Evolutionary conservation across 2,888 invertebrate species (phyloP).

Genomic region (Melieria crassipennis): DNA sequence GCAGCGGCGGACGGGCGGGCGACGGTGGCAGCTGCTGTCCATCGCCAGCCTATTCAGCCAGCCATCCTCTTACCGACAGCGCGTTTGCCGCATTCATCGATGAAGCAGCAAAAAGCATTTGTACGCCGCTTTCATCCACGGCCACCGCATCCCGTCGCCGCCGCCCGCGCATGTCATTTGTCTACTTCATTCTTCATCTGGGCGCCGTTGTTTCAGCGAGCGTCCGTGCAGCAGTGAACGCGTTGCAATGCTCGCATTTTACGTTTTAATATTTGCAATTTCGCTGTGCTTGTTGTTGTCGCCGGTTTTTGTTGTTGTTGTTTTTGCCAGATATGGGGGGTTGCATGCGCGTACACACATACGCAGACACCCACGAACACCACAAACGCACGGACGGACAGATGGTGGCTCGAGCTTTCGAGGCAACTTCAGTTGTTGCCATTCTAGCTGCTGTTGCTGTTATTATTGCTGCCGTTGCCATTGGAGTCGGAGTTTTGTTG

Average conservation of each 20-base stretch:
- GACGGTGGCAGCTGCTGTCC: not conserved
- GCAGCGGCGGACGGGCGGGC: too few species aligned
- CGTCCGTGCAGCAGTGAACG: conserved; percentile 1
- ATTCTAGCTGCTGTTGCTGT: conserved; percentile 6
- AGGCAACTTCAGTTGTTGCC: not conserved
- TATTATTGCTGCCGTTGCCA: conserved; percentile 9
- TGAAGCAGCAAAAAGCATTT: conserved; percentile 9
- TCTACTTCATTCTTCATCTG: not conserved
- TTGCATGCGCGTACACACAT: conserved; percentile 13
- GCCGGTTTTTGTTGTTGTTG: conserved; percentile 3
- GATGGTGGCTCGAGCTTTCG: too few species aligned
- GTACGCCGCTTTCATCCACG: not conserved
- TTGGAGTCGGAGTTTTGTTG: not conserved
- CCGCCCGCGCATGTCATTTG: too few species aligned
- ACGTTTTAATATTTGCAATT: conserved; percentile 31
- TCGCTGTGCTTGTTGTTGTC: conserved; percentile 14
- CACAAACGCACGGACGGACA: not conserved
- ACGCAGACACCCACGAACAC: not conserved
- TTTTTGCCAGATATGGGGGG: conserved; percentile 8
- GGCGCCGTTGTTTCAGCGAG: not conserved
- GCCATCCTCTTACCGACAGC: not conserved
- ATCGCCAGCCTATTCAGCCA: not conserved
- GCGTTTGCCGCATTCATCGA: not conserved
- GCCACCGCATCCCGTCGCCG: too few species aligned
- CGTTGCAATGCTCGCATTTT: conserved; percentile 31